These are phyloP conservation scores for Drosophila villosipedis DNA, from an alignment of 2,888 invertebrate genomes.

Conservation along the genomic window DNA sequence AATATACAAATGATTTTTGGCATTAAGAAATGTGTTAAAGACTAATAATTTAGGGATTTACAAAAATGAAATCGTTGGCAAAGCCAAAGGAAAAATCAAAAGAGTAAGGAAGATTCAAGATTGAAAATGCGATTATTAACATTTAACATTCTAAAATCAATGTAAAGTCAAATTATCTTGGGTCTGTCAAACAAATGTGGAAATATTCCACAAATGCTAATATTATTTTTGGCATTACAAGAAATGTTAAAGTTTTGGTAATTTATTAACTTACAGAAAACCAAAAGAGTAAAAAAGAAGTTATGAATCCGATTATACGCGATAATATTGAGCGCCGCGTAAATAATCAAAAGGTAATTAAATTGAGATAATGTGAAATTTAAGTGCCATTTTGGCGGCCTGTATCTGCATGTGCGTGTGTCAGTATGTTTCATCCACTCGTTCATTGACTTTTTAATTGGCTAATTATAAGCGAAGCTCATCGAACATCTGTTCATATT, in stretches of 20 bases:
- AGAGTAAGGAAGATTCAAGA: neutral
- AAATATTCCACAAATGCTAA: neutral
- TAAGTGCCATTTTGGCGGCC: constrained; percentile 29
- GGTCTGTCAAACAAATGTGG: neutral
- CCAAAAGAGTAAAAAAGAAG: neutral
- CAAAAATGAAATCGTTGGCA: neutral
- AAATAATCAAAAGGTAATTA: constrained; percentile 52
- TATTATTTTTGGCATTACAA: neutral
- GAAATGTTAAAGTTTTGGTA: neutral
- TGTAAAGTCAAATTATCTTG: neutral
- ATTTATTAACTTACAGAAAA: constrained; percentile 3
- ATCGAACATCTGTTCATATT: neutral
- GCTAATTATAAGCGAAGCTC: constrained; percentile 20
- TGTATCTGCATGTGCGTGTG: neutral
- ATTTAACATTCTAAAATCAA: neutral
- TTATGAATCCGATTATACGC: constrained; percentile 26
- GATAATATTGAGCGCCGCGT: constrained; percentile 33
- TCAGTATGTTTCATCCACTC: constrained; percentile 16
- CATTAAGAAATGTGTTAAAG: neutral
- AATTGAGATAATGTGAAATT: constrained; percentile 34
- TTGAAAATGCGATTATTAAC: neutral
- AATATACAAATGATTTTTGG: neutral
- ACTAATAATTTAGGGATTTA: neutral
- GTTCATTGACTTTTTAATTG: constrained; percentile 65
- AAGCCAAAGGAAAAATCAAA: neutral